A percentile compares a stretch with the other conserved stretches of the same genome.
Evolutionary conservation across 2,797 vertebrate species (phyloP).

Genomic region (Acipenser oxyrinchus): DNA sequence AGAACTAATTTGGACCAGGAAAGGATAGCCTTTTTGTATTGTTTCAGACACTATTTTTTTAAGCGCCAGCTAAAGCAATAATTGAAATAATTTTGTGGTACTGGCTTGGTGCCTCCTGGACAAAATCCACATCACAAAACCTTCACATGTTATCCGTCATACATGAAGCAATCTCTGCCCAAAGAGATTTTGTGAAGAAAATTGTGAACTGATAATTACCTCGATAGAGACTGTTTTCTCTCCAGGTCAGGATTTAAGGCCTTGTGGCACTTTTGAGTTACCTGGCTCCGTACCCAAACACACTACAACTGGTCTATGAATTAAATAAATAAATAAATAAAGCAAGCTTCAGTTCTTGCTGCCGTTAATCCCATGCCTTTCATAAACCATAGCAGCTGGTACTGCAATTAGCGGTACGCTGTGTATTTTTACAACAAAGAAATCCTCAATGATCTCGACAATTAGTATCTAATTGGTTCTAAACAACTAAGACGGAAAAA

Average conservation of each 20-base stretch:
- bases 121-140: slow-evolving; percentile 55
- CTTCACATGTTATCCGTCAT: slow-evolving; percentile 68
- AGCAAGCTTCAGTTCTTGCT: slow-evolving; percentile 38
- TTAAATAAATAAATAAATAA: slow-evolving; percentile 8
- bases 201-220: slow-evolving; percentile 56
- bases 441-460: slow-evolving; percentile 58
- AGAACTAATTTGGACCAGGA: neutral
- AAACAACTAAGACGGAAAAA: slow-evolving; percentile 62
- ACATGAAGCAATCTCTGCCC: slow-evolving; percentile 41
- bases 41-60: slow-evolving; percentile 45
- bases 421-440: slow-evolving; percentile 63
- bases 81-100: slow-evolving; percentile 54
- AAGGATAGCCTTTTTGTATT: slow-evolving; percentile 35
- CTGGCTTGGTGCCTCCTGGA: slow-evolving; percentile 58
- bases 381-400: slow-evolving; percentile 37
- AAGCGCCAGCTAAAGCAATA: slow-evolving; percentile 47
- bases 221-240: slow-evolving; percentile 38
- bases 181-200: slow-evolving; percentile 17
- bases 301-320: slow-evolving; percentile 16
- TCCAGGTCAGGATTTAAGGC: slow-evolving; percentile 13
- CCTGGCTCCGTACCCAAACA: slow-evolving; percentile 5
- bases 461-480: slow-evolving; percentile 70
- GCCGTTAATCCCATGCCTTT: neutral
- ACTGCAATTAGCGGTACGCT: slow-evolving; percentile 62
- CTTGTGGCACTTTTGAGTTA: slow-evolving; percentile 22